A percentile compares a stretch with the other conserved stretches of the same genome.
Conservation (phyloP, 1,140 invertebrate species). For the Ips typographus region DNA sequence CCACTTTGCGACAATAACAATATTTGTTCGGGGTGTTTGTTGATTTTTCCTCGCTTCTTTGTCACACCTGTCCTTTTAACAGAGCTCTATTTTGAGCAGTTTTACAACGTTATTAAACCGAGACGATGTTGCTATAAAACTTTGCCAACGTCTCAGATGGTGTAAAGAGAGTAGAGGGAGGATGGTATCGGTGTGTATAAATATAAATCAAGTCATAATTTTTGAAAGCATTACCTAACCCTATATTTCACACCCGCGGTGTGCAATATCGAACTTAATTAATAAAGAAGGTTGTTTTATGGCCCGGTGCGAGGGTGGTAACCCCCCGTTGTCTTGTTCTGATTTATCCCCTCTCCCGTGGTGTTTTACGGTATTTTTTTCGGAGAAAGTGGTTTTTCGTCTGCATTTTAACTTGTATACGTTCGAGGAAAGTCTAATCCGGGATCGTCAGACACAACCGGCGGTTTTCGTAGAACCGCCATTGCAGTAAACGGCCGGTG, state of each 20-base stretch:
- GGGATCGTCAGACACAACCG: no score
- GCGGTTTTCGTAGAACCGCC: background rate
- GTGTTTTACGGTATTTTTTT: no score
- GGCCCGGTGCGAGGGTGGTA: background rate
- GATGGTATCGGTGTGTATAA: background rate
- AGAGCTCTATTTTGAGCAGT: background rate
- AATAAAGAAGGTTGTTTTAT: slow-evolving; percentile 13
- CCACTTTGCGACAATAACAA: no score
- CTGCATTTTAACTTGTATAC: no score
- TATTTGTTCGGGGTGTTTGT: no score
- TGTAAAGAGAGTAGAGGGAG: background rate
- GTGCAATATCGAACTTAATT: slow-evolving; percentile 16
- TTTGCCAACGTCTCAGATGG: background rate
- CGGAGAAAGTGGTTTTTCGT: no score
- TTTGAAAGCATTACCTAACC: slow-evolving; percentile 1
- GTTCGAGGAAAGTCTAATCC: no score
- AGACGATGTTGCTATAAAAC: background rate
- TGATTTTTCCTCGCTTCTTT: no score
- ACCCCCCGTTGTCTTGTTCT: background rate
- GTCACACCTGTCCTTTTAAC: no score
- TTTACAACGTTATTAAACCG: slow-evolving; percentile 1
- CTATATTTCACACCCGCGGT: slow-evolving; percentile 1
- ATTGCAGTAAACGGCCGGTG: slow-evolving; percentile 20
- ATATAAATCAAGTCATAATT: slow-evolving; percentile 6
- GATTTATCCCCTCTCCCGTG: no score